Base-by-base conservation (phyloP, 1,140 invertebrate genomes). In the Drosophila sp. region DNA sequence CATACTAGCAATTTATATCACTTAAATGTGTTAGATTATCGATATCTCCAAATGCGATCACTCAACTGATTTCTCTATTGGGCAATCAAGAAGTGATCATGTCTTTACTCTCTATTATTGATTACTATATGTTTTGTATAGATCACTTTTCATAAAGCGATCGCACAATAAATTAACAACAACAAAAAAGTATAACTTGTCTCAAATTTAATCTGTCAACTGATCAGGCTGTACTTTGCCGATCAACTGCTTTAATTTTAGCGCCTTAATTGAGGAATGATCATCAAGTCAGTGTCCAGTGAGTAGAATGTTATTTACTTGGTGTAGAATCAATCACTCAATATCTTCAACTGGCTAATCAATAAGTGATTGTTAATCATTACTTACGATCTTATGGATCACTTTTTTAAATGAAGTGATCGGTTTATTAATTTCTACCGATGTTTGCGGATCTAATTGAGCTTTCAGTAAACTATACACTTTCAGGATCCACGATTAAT, bases 141-240 rank as follows among this genome's bases (percentile, higher is more conserved):
- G 40, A 43, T 43, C 25, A 61, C 43, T 27, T 18, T 34, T 50
- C 45, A 46, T 8, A 36, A 18, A 21, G n/a, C 16, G 45, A 48
- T 61, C 45, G n/a, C 34, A 36, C 7, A 48, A 21, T 51, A 7
- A 18, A 45, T 45, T 45, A 18, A 29, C 2, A 29, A 29, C 3
- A 29, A 7, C 1, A 11, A 29, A 5, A 27, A 11, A 36, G 1
- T 11, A 9, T 11, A 36, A 11, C 9, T 36, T 36, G 8, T 3
- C 7, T 32, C 8, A 32, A 32, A 32, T 36, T 11, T 38, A 16
- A 46, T 46, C 11, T 25, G 43, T 25, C 18, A 46, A 46, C 9
- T 11, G 18, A 46, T 46, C 8, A 14, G 16, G 27, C 4, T 38
- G 11, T 13, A 38, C 36, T 38, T 38, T 13, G 9, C 11, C 6